phyloP scores from a whole-genome alignment of 2,797 vertebrate genomes.

The Neoniphon sammara region DNA sequence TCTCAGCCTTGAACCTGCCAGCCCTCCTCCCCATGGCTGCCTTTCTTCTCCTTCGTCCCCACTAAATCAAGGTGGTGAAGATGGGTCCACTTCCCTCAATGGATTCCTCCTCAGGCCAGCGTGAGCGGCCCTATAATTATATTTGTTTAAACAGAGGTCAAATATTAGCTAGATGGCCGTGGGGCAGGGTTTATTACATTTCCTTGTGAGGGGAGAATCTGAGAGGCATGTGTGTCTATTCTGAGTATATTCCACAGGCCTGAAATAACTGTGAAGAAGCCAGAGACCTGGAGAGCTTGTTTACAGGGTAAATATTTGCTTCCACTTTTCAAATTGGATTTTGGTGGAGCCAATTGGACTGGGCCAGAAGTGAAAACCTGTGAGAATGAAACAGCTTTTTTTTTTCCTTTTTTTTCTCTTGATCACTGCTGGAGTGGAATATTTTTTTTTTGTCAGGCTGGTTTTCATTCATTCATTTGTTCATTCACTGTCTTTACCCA shows the following conservation, averaged over 20 bases:
- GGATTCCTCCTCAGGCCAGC: conserved; percentile 36
- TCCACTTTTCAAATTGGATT: conserved; percentile 75
- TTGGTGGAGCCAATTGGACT: conserved; percentile 36
- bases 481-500: background rate
- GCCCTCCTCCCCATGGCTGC: conserved; percentile 6
- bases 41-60: conserved; percentile 12
- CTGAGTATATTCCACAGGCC: conserved; percentile 57
- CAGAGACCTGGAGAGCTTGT: conserved; percentile 59
- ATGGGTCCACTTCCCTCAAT: conserved; percentile 40
- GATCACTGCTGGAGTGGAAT: background rate
- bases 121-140: conserved; percentile 62
- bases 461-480: background rate
- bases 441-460: background rate
- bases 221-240: conserved; percentile 51
- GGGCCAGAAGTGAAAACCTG: conserved; percentile 27
- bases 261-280: conserved; percentile 72
- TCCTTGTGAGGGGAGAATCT: conserved; percentile 49
- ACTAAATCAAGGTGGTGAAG: conserved; percentile 31
- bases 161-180: conserved; percentile 65
- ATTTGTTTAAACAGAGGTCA: conserved; percentile 72
- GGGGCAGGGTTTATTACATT: conserved; percentile 59
- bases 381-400: conserved; percentile 21
- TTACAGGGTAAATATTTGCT: conserved; percentile 76
- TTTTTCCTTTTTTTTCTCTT: background rate
- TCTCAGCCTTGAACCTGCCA: conserved; percentile 6